A percentile compares a stretch with the other conserved stretches of the same genome.
phyloP scores from a whole-genome alignment of 2,113 vertebrate species.

The Marmota monax region DNA sequence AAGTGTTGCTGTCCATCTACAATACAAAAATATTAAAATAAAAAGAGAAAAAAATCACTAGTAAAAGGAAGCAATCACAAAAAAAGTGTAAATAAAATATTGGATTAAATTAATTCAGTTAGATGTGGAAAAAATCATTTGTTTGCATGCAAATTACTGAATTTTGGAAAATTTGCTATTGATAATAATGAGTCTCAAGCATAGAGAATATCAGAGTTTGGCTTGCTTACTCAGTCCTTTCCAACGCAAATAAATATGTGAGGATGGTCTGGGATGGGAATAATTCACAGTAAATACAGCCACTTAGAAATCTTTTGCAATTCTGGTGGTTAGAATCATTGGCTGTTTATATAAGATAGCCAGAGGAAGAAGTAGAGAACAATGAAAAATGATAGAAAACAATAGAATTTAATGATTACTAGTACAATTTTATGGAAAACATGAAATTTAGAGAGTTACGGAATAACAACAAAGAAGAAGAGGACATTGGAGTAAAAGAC shows the following conservation, averaged over 20 bases:
- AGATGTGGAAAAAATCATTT: not conserved
- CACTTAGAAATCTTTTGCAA: no score
- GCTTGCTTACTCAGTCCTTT: not conserved
- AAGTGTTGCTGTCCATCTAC: no score
- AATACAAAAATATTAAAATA: no score
- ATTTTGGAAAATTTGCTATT: not conserved
- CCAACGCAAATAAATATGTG: not conserved
- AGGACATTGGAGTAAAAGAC: not conserved
- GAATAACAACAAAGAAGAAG: not conserved
- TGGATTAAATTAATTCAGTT: no score
- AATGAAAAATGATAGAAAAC: not conserved
- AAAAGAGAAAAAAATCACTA: no score
- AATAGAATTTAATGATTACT: not conserved
- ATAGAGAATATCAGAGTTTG: not conserved
- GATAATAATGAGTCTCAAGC: not conserved
- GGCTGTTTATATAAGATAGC: no score
- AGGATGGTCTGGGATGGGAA: no score
- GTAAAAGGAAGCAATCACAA: no score
- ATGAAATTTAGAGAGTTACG: not conserved
- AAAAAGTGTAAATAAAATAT: no score
- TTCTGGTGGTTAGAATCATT: no score
- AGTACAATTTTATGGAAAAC: not conserved
- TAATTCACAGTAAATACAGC: no score
- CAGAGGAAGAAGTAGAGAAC: no score
- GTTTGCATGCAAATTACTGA: not conserved